A percentile compares a stretch with the other conserved stretches of the same genome.
Evolutionary conservation across 2,797 vertebrate species (phyloP).

Genomic region (Pampus argenteus): DNA sequence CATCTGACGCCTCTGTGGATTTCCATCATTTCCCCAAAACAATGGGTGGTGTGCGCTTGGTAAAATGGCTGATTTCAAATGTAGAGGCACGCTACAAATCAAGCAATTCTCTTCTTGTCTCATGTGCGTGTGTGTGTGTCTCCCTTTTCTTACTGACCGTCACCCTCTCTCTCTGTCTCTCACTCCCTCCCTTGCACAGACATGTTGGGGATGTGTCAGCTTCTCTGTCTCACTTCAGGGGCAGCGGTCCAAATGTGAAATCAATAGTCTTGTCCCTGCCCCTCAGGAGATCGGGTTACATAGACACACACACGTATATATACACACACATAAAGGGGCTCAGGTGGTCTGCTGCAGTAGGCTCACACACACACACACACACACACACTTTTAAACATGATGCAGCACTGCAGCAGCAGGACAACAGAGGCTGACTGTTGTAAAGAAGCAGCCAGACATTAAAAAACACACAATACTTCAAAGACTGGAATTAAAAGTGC

Average conservation of each 20-base stretch:
- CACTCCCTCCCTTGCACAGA: neutral
- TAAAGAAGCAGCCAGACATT: conserved; percentile 13
- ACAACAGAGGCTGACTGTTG: conserved; percentile 22
- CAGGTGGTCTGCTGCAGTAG: conserved; percentile 6
- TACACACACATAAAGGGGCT: conserved; percentile 6
- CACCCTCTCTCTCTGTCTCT: too few species aligned
- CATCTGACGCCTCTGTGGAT: neutral
- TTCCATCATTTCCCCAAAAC: neutral
- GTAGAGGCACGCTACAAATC: neutral
- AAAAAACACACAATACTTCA: conserved; percentile 21
- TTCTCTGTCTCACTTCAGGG: conserved; percentile 43
- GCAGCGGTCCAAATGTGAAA: conserved; percentile 69
- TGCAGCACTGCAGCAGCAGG: conserved; percentile 70
- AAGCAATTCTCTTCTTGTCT: neutral
- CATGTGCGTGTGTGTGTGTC: neutral
- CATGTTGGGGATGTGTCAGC: conserved; percentile 58
- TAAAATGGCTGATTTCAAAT: conserved; percentile 1
- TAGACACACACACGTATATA: conserved; percentile 32
- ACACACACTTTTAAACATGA: conserved; percentile 54
- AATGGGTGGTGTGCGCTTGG: neutral
- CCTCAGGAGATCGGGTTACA: conserved; percentile 61
- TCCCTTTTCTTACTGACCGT: neutral
- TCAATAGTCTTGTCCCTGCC: conserved; percentile 74
- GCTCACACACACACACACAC: conserved; percentile 1
- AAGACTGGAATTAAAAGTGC: conserved; percentile 10